Evolutionary conservation across 30 jellyfish, hydroid and myxozoan genomes (phyloP), one percentile per base, ranked within the genome.

Genomic region (Turritopsis dohrnii): DNA sequence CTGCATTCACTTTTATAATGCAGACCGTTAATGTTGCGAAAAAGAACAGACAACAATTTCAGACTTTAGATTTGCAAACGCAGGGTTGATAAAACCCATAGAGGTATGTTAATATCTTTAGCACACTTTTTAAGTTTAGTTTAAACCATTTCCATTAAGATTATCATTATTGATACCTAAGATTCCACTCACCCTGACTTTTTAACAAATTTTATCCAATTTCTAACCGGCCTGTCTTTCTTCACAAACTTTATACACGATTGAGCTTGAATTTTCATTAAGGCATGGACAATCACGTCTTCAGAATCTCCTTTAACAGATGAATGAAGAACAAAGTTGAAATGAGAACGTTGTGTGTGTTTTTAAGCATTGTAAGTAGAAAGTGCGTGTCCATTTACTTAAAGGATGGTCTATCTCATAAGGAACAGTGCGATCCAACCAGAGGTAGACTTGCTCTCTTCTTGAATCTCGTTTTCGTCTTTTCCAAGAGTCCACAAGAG

Each of bases 351-450:
- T 41, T 41, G 5, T 41, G 60, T 41, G 60, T 3, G 60, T 41
- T 41, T 41, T n/a, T n/a, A n/a, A n/a, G n/a, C n/a, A 41, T 13
- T 41, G 60, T 3, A 41, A 13, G 5, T 41, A 41, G 60, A 41
- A 41, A 41, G 60, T 41, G n/a, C n/a, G n/a, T n/a, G 13, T 66
- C 4, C 0, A 66, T 95, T 81, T 71, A 90, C 97, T 41, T 3
- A 69, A 79, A 24, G 77, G 81, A 22, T 29, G 41, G 24, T 82
- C 71, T 21, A 90, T 80, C 54, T 54, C 84, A 74, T 53, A 90
- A 0, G 98, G 98, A 13, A 92, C 93, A 25, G 82, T 71, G 28
- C 95, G 88, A 16, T 85, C 30, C 21, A 52, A 53, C 98, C 98
- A 92, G 65, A 92, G 65, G 20, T 77, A 76, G 4, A 69, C 85